Base-by-base conservation (phyloP, 2,113 vertebrate species). In the Mesitornis unicolor region DNA sequence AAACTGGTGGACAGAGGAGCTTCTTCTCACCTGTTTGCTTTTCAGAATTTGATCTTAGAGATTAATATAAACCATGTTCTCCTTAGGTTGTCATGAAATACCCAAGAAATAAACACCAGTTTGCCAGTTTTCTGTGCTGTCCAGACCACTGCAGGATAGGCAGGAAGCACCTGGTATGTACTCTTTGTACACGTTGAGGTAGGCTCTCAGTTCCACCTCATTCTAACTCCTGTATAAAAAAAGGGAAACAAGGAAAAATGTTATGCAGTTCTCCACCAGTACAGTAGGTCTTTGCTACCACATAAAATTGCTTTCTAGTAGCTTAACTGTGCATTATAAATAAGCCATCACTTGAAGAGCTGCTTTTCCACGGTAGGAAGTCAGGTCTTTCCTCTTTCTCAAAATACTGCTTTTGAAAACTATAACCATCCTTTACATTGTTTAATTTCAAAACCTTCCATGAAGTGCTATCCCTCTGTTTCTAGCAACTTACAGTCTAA, bases 181-280 rank as follows among this genome's bases (percentile, higher is more conserved):
- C 29, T 40, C 29, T 28, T 48, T 18, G 10, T 13, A 33, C 3
- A 22, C 1, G 0, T 26, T 0, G 2, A 53, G 29, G 24, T 36
- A 5, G 25, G 18, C 21, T 67, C 25, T 70, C 36, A 33, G n/a
- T 26, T 81, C 50, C 16, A 35, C 25, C 4, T 40, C 29, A 25
- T 57, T 69, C 50, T 51, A 5, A 56, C 28, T 75, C 33, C 14
- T 17, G 10, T 51, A 40, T 40, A 70, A 59, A 81, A 57, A 28
- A 60, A 54, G 26, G 24, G 16, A 48, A 59, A 60, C 15, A 0
- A 1, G 11, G n/a, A 84, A 51, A 81, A 74, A 16, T 20, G 5
- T 35, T 35, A 64, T 9, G 4, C 20, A 33, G 21, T 35, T 75
- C 48, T 64, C 25, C 25, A 43, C 35, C n/a, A 33, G 33, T 33